Evolutionary conservation across 2,888 invertebrate species (phyloP), one percentile per base, ranked within the genome.

Genomic region (Acrobasis consociella): DNA sequence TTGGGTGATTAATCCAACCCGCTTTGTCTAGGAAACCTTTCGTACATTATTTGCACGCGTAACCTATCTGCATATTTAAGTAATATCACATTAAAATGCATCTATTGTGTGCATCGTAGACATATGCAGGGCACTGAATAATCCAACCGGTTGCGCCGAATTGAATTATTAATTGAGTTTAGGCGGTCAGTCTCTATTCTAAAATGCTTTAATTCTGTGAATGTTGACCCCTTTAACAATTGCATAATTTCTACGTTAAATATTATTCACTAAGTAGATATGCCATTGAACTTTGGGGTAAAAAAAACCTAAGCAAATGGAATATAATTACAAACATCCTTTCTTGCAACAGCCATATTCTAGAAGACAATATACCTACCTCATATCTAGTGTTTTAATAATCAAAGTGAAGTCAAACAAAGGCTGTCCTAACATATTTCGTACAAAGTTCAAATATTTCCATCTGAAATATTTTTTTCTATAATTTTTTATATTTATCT

Each of bases 21-120:
- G 78, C 82, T 83, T 89, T 89, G 87, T 91, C 89, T 89, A 91
- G 80, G 77, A 77, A 78, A 82, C 75, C 74, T 80, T 77, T 73
- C 69, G 69, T 73, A 69, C 70, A 78, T 81, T 85, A 85, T 86
- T 86, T 82, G 88, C 87, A 84, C 82, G 81, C 82, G 81, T 74
- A 75, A 67, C 67, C 69, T 82, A 83, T 86, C 82, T 86, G 83
- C 86, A 88, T 87, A n/a, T n/a, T n/a, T n/a, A 84, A 69, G 76
- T 80, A 81, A 82, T 77, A 77, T 74, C 72, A 67, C 75, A 81
- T 84, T 83, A 77, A 80, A 83, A 81, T 77, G 77, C 76, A 77
- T 75, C 82, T 74, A 81, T 85, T 86, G 81, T 85, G 65, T 64
- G 55, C 49, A 38, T 65, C 42, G 59, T 64, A 68, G 69, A 70